Evolutionary conservation across 2,888 invertebrate species (phyloP).

Genomic region (Heliothis peltigera): DNA sequence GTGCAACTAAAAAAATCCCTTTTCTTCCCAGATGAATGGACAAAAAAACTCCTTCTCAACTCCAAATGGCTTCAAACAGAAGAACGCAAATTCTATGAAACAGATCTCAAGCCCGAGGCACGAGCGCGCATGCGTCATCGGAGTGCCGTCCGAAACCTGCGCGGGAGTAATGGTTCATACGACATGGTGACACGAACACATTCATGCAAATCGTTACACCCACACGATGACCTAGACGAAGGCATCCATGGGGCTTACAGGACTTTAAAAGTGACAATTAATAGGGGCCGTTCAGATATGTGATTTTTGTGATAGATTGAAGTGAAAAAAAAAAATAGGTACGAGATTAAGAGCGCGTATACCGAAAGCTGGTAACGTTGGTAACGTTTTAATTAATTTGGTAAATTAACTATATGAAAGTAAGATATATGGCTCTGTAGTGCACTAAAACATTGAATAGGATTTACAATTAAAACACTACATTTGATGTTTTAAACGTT

Average conservation of each 20-base stretch:
- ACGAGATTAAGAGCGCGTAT: no score
- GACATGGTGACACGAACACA: conserved; percentile 83
- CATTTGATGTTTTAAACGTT: no score
- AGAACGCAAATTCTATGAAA: conserved; percentile 86
- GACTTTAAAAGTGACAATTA: conserved; percentile 75
- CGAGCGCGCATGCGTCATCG: conserved; percentile 71
- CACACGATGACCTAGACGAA: conserved; percentile 79
- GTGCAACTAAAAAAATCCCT: background rate
- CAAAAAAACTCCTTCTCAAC: conserved; percentile 92
- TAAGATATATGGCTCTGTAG: no score
- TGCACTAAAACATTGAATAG: no score
- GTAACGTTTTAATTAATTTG: no score
- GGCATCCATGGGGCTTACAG: conserved; percentile 83
- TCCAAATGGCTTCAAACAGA: conserved; percentile 93
- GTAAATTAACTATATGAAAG: no score
- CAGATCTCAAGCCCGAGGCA: conserved; percentile 80
- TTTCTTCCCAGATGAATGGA: conserved; percentile 90
- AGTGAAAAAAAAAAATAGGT: background rate
- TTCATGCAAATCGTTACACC: conserved; percentile 79
- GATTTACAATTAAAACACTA: no score
- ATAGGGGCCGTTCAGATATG: conserved; percentile 66
- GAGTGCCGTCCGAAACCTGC: conserved; percentile 74
- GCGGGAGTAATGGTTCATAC: conserved; percentile 77
- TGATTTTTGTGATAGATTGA: background rate
- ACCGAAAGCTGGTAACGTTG: no score